These are phyloP conservation scores for Melanostoma scalare DNA, from an alignment of 2,888 invertebrate genomes.

Conservation along the genomic window DNA sequence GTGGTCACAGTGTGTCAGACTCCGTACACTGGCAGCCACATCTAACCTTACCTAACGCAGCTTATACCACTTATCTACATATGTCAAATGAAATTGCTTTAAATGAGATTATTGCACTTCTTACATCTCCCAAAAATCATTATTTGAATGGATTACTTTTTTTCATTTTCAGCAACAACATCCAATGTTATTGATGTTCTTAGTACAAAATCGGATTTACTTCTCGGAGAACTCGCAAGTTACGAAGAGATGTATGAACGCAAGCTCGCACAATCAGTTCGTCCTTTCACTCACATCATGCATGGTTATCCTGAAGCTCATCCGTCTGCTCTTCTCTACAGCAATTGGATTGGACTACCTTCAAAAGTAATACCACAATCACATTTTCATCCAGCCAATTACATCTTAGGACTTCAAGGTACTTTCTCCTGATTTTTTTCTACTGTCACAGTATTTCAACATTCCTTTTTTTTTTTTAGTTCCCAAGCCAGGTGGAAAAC, in stretches of 20 bases:
- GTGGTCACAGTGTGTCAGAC: too few species aligned
- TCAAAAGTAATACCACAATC: slow-evolving; percentile 81
- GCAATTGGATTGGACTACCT: slow-evolving; percentile 78
- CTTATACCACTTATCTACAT: too few species aligned
- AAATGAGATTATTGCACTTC: too few species aligned
- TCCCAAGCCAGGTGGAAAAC: slow-evolving; percentile 90
- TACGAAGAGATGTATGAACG: slow-evolving; percentile 55
- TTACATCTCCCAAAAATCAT: too few species aligned
- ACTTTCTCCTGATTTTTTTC: slow-evolving; percentile 73
- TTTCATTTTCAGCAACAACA: slow-evolving; percentile 73
- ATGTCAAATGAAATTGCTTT: too few species aligned
- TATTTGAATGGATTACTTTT: neutral
- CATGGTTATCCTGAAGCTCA: slow-evolving; percentile 67
- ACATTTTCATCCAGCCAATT: slow-evolving; percentile 74
- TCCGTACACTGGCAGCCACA: too few species aligned
- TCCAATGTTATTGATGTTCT: slow-evolving; percentile 74
- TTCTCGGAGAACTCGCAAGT: slow-evolving; percentile 69
- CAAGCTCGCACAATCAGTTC: slow-evolving; percentile 52
- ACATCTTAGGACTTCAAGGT: slow-evolving; percentile 86
- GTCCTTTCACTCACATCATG: slow-evolving; percentile 48
- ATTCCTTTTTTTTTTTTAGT: slow-evolving; percentile 83
- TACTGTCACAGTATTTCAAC: neutral
- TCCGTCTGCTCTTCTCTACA: slow-evolving; percentile 74
- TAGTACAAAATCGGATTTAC: slow-evolving; percentile 69
- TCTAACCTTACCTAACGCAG: too few species aligned